A percentile compares a stretch with the other conserved stretches of the same genome.
These are phyloP conservation scores for Ormyrus labotus DNA, from an alignment of 2,888 invertebrate species.

Conservation along the genomic window DNA sequence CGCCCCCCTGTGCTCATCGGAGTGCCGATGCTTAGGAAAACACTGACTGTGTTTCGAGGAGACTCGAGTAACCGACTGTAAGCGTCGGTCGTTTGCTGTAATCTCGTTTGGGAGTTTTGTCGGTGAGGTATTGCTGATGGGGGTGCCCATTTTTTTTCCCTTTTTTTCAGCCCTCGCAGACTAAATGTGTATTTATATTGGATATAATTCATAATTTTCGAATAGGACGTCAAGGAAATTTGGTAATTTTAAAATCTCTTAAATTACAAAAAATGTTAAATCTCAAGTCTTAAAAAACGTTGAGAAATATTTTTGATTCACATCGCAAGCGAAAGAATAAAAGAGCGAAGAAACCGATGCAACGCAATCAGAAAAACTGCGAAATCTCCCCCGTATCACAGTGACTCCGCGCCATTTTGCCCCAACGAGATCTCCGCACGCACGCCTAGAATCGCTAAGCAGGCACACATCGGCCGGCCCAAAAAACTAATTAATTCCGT, in stretches of 20 bases:
- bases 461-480: not conserved
- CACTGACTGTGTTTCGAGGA: not conserved
- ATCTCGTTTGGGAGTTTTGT: slow-evolving; percentile 69
- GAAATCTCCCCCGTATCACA: too few relatives aligned
- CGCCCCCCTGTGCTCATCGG: not conserved
- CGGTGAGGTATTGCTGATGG: slow-evolving; percentile 37
- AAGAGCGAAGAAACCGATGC: too few relatives aligned
- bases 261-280: too few relatives aligned
- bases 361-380: too few relatives aligned
- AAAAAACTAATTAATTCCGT: slow-evolving; percentile 33
- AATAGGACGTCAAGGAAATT: too few relatives aligned
- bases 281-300: too few relatives aligned
- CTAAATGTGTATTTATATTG: too few relatives aligned
- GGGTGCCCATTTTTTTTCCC: not conserved
- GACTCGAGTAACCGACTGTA: slow-evolving; percentile 62
- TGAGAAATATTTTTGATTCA: too few relatives aligned
- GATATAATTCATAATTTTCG: too few relatives aligned
- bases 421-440: not conserved
- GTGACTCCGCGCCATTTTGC: too few relatives aligned
- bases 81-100: slow-evolving; percentile 69
- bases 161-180: not conserved
- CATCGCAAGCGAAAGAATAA: too few relatives aligned
- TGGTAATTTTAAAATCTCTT: too few relatives aligned
- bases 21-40: slow-evolving; percentile 24
- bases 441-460: not conserved